Evolutionary conservation across 2,888 invertebrate genomes (phyloP), one percentile per base, ranked within the genome.

Genomic region (Chrysolina americana): DNA sequence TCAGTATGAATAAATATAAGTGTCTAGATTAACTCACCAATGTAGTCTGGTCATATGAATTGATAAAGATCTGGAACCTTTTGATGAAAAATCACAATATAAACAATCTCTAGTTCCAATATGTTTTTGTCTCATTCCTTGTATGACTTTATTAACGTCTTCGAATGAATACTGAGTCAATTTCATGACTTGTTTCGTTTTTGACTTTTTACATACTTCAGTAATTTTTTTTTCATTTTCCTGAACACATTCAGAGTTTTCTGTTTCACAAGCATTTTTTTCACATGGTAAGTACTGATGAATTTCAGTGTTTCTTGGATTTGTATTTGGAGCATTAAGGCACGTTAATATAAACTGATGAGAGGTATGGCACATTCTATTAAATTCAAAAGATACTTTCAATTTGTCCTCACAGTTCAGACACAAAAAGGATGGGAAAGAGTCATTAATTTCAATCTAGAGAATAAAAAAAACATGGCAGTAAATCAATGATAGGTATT

Each of bases 31-130:
- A 36, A 77, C 79, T 80, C 80, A 86, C 86, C 84, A 84, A 76
- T 87, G 87, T 53, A 84, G 72, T 74, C 82, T 81, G 6, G 83
- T 75, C 77, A 87, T 82, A 68, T 87, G 87, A 8, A 83, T 73
- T 15, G 84, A 83, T 19, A 87, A 77, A 6, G 84, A 83, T 48
- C 85, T 78, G 41, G 78, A 72, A 68, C 82, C 82, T 21, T 75
- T 80, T 0, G 81, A 81, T 41, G 73, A 63, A 76, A 79, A 80
- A 59, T 73, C 76, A 73, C 80, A 80, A 10, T 76, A 17, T 28
- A 79, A 56, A 65, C 80, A 80, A 50, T 78, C 75, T 11, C 77
- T 73, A 69, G 73, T 78, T 59, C 70, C 68, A 36, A 36, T 36
- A 36, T 36, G 8, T 36, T 36, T 36, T 36, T 36, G 36, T 70